Percentiles rank a stretch among this genome's conserved stretches.
Evolutionary conservation across 37 sponge, comb jelly and placozoan species (phyloP).

Genomic region (Halichondria panicea): DNA sequence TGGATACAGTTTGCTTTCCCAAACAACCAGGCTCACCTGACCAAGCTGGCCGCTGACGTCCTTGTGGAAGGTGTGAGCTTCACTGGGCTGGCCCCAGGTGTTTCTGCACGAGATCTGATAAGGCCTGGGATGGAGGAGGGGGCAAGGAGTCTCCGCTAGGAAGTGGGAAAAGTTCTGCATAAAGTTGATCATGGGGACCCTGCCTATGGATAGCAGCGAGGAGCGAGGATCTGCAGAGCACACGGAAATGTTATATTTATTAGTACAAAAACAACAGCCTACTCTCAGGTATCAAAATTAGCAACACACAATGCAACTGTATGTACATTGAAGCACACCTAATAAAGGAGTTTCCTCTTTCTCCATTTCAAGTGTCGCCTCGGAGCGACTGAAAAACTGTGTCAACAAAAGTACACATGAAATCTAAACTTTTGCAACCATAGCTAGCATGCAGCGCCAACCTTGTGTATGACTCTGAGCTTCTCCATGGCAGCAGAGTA

Average conservation of each 20-base stretch:
- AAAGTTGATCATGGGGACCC: slow-evolving; percentile 43
- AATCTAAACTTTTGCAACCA: background rate
- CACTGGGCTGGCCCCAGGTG: slow-evolving; percentile 26
- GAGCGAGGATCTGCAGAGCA: slow-evolving; percentile 39
- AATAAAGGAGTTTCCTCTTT: slow-evolving; percentile 37
- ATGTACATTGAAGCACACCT: slow-evolving; percentile 1
- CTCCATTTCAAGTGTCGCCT: slow-evolving; percentile 38
- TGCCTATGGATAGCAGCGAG: slow-evolving; percentile 47
- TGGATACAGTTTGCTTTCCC: background rate
- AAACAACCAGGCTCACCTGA: background rate
- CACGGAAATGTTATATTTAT: background rate
- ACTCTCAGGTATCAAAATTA: background rate
- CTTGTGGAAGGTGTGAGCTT: slow-evolving; percentile 6
- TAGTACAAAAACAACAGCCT: background rate
- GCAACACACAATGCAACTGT: background rate
- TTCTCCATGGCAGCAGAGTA: slow-evolving; percentile 30
- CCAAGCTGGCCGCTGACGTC: no score
- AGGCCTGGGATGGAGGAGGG: background rate
- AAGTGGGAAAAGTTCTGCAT: slow-evolving; percentile 8
- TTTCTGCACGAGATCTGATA: slow-evolving; percentile 9
- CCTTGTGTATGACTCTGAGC: slow-evolving; percentile 34
- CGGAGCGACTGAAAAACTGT: slow-evolving; percentile 39
- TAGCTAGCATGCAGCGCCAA: no score
- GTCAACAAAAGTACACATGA: background rate
- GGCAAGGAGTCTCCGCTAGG: background rate